Evolutionary conservation across 2,113 vertebrate species (phyloP).

Genomic region (Aegithalos caudatus): DNA sequence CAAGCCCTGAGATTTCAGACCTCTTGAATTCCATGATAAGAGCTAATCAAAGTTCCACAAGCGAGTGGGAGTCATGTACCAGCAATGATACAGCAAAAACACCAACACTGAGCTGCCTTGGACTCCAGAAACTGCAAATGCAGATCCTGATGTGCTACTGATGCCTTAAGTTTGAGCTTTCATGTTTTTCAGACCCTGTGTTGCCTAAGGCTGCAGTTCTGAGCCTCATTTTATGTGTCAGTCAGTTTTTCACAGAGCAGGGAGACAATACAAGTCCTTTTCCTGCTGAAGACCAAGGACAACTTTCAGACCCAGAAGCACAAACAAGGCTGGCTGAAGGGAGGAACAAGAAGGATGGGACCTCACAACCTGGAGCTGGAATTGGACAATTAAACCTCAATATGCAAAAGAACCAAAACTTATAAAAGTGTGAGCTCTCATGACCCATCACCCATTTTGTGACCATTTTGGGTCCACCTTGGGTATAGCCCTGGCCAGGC

Average conservation of each 20-base stretch:
- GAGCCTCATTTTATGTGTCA: background rate
- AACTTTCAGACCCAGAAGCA: background rate
- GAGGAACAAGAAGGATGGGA: background rate
- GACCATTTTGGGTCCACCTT: background rate
- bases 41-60: background rate
- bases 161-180: background rate
- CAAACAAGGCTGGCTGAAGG: background rate
- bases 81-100: background rate
- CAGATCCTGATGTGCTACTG: fast-evolving
- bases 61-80: background rate
- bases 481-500: background rate
- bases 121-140: background rate
- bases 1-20: background rate
- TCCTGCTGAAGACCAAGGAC: background rate
- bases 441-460: background rate
- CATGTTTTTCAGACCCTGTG: background rate
- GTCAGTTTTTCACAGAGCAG: background rate
- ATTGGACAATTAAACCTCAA: background rate
- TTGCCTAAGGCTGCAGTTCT: background rate
- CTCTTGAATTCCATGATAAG: background rate
- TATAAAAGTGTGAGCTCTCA: background rate
- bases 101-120: background rate
- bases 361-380: background rate
- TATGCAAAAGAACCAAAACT: background rate
- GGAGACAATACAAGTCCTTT: background rate